Evolutionary conservation across 2,797 vertebrate genomes (phyloP), one percentile per base, ranked within the genome.

Genomic region (Mycteria americana): DNA sequence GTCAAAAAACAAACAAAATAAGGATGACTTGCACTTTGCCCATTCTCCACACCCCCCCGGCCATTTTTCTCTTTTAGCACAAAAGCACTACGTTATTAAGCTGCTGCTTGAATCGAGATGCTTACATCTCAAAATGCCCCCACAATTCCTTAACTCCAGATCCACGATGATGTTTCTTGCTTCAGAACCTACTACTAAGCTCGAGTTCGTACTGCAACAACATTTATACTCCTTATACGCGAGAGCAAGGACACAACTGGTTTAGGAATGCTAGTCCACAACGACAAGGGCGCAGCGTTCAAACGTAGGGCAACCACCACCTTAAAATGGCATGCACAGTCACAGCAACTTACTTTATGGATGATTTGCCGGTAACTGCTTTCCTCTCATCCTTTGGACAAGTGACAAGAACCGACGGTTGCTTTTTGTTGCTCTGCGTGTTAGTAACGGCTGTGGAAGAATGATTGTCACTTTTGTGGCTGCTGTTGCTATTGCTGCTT

Each of bases 391-490:
- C 99, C 94, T 98, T 97, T 6, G 98, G 98, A 62, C 98, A 99
- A 62, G 96, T 98, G 70, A 98, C 98, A 62, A 98, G 98, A 84
- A 98, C 98, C 6, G 98, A 98, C 2, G 98, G 99, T 64, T 99
- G 99, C 95, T 99, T 99, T 97, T 99, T 99, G 97, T 98, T 99
- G 65, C 98, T 98, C 88, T 98, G 98, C 10, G 98, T 97, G 76
- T 98, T 98, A 30, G 98, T 98, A 97, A 98, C 98, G 48, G 98
- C 95, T 35, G 97, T 93, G 90, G 97, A 97, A 88, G 97, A 98
- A 93, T 98, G 97, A 97, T 92, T 99, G 97, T 99, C 98, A 95
- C 99, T 99, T 98, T 99, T 99, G 97, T 99, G 99, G 96, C 98
- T 98, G 95, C 98, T 97, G 96, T 98, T 98, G 96, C 98, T 98